These are phyloP conservation scores for Caenorhabditis briggsae DNA, from an alignment of 1,140 invertebrate species.

Conservation along the genomic window DNA sequence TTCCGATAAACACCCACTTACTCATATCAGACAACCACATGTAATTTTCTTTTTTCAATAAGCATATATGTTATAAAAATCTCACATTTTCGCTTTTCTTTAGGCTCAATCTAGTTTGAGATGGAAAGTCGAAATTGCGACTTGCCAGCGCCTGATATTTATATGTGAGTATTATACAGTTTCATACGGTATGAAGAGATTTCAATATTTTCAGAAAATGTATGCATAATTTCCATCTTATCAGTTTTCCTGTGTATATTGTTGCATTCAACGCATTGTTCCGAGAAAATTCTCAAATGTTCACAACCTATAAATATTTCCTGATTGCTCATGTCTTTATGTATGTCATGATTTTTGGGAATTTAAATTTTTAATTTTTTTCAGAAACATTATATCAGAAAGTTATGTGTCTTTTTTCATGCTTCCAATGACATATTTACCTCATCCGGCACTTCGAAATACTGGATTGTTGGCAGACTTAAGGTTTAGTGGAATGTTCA, in stretches of 20 bases:
- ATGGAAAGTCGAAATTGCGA: neutral
- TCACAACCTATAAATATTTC: neutral
- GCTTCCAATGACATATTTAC: constrained; percentile 17
- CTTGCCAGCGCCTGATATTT: neutral
- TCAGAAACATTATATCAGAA: constrained; percentile 1
- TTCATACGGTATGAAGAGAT: neutral
- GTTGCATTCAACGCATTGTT: neutral
- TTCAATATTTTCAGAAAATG: neutral
- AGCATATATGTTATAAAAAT: neutral
- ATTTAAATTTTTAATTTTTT: neutral
- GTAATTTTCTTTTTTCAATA: too few species aligned
- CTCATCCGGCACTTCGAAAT: neutral
- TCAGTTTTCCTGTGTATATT: neutral
- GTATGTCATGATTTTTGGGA: too few species aligned
- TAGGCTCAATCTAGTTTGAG: neutral
- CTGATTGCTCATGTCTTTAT: neutral
- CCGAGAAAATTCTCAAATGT: neutral
- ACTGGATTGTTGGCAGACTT: neutral
- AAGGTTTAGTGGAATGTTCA: neutral
- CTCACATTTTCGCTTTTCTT: too few species aligned
- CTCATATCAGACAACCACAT: neutral
- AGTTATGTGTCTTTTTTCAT: neutral
- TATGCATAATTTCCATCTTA: neutral
- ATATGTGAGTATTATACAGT: neutral
- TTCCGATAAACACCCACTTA: neutral